A percentile compares a stretch with the other conserved stretches of the same genome.
Evolutionary conservation across 2,113 vertebrate genomes (phyloP).

Genomic region (Sisor rabdophorus): DNA sequence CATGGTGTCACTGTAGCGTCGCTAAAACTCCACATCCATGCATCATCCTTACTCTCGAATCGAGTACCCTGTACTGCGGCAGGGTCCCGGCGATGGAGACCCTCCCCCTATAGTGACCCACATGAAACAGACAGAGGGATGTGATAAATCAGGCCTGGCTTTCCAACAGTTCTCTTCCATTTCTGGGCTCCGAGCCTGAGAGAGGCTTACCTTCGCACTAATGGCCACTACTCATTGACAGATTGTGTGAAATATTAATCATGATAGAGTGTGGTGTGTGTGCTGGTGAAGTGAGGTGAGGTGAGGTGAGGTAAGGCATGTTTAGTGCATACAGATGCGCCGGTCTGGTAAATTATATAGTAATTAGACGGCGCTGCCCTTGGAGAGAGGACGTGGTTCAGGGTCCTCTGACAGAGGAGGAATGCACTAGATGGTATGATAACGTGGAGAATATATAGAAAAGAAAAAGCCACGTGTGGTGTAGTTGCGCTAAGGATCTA

Average conservation of each 20-base stretch:
- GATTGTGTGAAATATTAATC: conserved; percentile 47
- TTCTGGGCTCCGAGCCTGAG: conserved; percentile 3
- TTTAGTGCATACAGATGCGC: conserved; percentile 38
- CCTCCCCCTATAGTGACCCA: conserved; percentile 47
- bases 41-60: conserved; percentile 19
- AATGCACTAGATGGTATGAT: background rate
- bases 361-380: conserved; percentile 41
- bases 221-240: conserved; percentile 36
- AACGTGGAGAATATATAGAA: conserved; percentile 25
- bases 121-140: conserved; percentile 41
- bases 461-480: conserved; percentile 9
- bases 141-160: conserved; percentile 46
- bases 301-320: conserved; percentile 34
- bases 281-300: conserved; percentile 40
- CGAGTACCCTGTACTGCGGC: conserved; percentile 12
- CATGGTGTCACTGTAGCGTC: conserved; percentile 44
- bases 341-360: conserved; percentile 18
- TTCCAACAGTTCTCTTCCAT: conserved; percentile 13
- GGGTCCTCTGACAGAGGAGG: conserved; percentile 5
- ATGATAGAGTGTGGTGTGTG: conserved; percentile 40
- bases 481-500: background rate
- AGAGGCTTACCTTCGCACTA: conserved; percentile 37
- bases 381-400: conserved; percentile 31
- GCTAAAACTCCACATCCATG: conserved; percentile 4
- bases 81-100: conserved; percentile 28